Conservation (phyloP, 2,888 invertebrate species). For the Tryphoninae sp. region DNA sequence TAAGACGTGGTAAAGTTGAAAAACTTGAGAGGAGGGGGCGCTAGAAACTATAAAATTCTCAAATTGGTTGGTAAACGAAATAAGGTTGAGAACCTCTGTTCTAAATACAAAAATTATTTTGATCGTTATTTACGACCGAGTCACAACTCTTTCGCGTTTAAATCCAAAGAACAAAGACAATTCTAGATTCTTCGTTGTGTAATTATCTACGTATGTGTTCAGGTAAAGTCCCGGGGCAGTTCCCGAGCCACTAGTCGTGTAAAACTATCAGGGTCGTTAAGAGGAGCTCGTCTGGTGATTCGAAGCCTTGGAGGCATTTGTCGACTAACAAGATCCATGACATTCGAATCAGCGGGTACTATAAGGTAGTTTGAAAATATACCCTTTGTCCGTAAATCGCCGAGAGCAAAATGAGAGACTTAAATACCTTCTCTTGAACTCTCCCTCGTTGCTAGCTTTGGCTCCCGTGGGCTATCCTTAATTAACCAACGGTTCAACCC, state of each 20-base stretch:
- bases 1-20: too few relatives aligned
- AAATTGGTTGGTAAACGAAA: too few relatives aligned
- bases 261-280: conserved; percentile 59
- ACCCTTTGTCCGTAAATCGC: not conserved
- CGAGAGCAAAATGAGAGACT: conserved; percentile 32
- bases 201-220: not conserved
- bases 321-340: conserved; percentile 66
- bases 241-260: conserved; percentile 21
- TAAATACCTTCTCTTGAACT: conserved; percentile 40
- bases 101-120: too few relatives aligned
- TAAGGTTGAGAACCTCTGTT: too few relatives aligned
- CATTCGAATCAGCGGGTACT: conserved; percentile 50
- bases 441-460: conserved; percentile 50
- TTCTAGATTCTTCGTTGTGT: not conserved
- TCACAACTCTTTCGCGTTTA: too few relatives aligned
- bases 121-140: too few relatives aligned
- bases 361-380: conserved; percentile 16
- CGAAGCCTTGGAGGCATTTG: conserved; percentile 62
- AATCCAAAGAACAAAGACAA: too few relatives aligned
- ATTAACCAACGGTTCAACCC: conserved; percentile 62
- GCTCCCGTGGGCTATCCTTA: conserved; percentile 62
- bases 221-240: too few relatives aligned
- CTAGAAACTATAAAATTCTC: too few relatives aligned
- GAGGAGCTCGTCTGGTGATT: conserved; percentile 44
- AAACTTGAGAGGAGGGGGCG: too few relatives aligned